Percentiles rank a stretch among this genome's conserved stretches.
Conservation (phyloP, 2,113 vertebrate species). For the Climacteris rufus region DNA sequence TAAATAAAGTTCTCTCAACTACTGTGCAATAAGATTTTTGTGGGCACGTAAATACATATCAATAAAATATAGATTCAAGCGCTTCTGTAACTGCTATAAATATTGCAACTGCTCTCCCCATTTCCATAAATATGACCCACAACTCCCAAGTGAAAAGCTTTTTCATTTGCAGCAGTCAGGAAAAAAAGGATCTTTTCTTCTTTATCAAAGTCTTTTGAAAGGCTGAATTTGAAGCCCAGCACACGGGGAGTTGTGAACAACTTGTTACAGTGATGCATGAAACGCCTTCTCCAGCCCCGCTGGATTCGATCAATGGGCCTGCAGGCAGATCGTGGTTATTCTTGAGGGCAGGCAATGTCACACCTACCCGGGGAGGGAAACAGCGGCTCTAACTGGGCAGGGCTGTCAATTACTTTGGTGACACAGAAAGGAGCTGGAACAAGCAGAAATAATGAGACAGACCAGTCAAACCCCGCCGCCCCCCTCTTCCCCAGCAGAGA, state of each 20-base stretch:
- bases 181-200: not conserved
- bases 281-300: not conserved
- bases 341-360: not conserved
- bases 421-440: not conserved
- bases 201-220: slow-evolving; percentile 27
- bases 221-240: not conserved
- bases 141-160: slow-evolving; percentile 42
- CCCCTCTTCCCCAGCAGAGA: no score
- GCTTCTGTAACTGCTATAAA: slow-evolving; percentile 16
- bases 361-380: not conserved
- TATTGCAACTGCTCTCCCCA: slow-evolving; percentile 21
- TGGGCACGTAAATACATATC: slow-evolving; percentile 45
- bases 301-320: not conserved
- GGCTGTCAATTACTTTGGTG: not conserved
- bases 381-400: not conserved
- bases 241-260: not conserved
- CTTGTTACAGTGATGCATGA: not conserved
- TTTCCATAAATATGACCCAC: slow-evolving; percentile 52
- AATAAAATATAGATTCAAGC: slow-evolving; percentile 54
- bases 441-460: not conserved
- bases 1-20: slow-evolving; percentile 50
- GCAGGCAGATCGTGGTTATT: not conserved
- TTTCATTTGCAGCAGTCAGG: slow-evolving; percentile 41
- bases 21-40: not conserved
- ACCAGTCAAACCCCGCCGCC: not conserved